Percentiles rank a stretch among this genome's conserved stretches.
phyloP scores from a whole-genome alignment of 2,888 invertebrate genomes.

The Ectobius pallidus region DNA sequence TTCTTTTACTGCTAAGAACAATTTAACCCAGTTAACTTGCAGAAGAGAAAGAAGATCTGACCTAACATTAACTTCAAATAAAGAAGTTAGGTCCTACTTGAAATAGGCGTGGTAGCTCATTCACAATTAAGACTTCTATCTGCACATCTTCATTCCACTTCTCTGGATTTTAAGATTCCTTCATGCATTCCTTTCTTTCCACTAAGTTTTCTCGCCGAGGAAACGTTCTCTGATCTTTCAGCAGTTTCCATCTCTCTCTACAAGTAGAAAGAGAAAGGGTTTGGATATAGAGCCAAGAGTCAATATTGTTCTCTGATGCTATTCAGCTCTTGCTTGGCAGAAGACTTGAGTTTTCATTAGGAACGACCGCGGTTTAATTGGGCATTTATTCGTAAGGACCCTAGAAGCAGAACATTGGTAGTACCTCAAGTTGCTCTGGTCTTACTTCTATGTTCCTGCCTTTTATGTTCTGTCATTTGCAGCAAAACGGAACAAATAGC shows the following conservation, averaged over 20 bases:
- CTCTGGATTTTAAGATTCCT: neutral
- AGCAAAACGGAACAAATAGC: neutral
- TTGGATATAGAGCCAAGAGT: neutral
- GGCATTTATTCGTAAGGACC: neutral
- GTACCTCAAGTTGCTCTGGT: neutral
- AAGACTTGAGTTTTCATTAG: neutral
- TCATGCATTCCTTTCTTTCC: neutral
- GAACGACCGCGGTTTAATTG: neutral
- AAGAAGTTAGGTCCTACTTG: neutral
- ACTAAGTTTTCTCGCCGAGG: neutral
- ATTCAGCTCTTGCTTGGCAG: neutral
- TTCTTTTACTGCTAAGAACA: neutral
- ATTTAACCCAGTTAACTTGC: neutral
- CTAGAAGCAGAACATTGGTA: neutral
- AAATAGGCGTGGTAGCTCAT: conserved; percentile 1
- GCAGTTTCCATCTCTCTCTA: neutral
- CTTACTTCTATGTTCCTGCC: neutral
- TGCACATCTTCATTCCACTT: neutral
- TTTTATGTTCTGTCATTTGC: neutral
- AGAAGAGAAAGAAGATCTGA: neutral
- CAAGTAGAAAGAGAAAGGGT: neutral
- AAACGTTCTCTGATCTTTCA: neutral
- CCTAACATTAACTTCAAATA: neutral
- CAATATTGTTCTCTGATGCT: neutral
- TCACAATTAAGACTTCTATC: neutral